These are phyloP conservation scores for Proisotoma minuta DNA, from an alignment of 2,888 invertebrate species.

Conservation along the genomic window DNA sequence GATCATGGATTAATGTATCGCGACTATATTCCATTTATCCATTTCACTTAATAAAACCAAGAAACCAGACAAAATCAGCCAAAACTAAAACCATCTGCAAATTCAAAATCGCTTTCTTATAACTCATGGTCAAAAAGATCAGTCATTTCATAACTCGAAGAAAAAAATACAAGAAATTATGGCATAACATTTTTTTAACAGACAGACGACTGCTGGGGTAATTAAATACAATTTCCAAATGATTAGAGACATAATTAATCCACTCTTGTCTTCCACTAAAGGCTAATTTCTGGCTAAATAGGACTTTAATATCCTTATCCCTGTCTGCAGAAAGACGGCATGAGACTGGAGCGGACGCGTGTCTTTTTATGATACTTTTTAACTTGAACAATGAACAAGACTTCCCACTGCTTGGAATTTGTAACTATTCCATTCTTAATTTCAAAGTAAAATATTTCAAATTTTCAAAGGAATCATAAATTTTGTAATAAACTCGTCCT, in stretches of 20 bases:
- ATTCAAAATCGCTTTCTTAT: neutral
- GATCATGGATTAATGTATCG: conserved; percentile 26
- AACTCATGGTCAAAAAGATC: no score
- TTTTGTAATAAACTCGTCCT: conserved; percentile 11
- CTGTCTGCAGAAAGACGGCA: neutral
- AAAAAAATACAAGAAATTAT: no score
- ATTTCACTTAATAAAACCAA: neutral
- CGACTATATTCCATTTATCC: neutral
- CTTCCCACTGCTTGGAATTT: conserved; percentile 5
- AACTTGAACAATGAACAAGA: conserved; percentile 11
- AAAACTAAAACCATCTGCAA: neutral
- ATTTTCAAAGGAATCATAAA: conserved; percentile 7
- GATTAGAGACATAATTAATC: neutral
- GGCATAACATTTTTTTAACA: no score
- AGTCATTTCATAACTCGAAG: no score
- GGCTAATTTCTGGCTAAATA: neutral
- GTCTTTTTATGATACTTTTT: neutral
- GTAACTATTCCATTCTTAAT: neutral
- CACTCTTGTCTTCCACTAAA: neutral
- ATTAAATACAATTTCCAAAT: neutral
- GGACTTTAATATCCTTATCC: neutral
- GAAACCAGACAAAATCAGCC: neutral
- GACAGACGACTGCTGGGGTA: no score
- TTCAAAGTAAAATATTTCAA: neutral
- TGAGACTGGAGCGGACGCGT: conserved; percentile 6